A percentile compares a stretch with the other conserved stretches of the same genome.
Conservation (phyloP, 2,888 invertebrate species). For the Glyphotaelius pellucidus region DNA sequence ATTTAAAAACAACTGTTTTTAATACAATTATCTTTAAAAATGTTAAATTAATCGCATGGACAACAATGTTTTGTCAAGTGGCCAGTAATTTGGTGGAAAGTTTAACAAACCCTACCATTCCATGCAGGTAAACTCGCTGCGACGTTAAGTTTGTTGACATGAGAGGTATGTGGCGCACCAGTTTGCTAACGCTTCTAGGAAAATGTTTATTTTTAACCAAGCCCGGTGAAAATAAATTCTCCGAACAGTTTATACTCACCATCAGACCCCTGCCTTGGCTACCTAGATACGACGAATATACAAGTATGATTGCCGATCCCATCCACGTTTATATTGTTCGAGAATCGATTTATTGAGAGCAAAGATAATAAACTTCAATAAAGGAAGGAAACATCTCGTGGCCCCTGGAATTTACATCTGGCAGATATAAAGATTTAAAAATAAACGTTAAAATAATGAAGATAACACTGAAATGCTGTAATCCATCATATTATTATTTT, state of each 20-base stretch:
- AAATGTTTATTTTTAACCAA: background rate
- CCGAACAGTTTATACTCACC: background rate
- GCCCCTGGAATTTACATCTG: background rate
- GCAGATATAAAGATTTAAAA: background rate
- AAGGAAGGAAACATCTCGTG: background rate
- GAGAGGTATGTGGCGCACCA: background rate
- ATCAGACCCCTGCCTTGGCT: background rate
- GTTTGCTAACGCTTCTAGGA: background rate
- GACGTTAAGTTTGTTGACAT: background rate
- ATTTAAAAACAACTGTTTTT: background rate
- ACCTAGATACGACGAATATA: background rate
- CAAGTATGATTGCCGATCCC: background rate
- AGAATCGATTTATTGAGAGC: background rate
- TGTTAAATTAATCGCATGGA: background rate
- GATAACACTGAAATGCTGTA: background rate
- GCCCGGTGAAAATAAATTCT: background rate
- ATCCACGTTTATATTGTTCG: background rate
- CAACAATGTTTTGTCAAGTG: background rate
- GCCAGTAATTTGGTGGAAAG: background rate
- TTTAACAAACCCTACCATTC: background rate
- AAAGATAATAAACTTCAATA: background rate
- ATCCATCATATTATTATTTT: background rate
- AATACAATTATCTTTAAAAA: background rate
- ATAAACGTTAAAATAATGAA: too few relatives aligned
- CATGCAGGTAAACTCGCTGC: background rate